Conservation (phyloP, 2,888 invertebrate species). For the Parascotia fuliginaria region DNA sequence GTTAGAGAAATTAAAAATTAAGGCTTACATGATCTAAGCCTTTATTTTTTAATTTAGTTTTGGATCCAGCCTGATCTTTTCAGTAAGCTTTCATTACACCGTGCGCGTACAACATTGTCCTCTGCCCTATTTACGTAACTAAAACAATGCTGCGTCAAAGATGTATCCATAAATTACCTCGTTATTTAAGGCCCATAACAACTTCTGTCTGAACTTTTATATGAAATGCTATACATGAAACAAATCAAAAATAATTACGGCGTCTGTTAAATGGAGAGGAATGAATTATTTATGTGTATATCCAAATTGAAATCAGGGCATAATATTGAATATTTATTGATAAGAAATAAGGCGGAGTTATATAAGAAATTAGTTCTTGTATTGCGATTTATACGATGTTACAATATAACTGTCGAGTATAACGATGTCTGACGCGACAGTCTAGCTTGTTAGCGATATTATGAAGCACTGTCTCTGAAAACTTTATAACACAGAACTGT, state of each 20-base stretch:
- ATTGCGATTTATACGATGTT: neutral
- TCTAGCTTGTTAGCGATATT: conserved; percentile 1
- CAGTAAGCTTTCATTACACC: too few species aligned
- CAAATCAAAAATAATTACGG: conserved; percentile 29
- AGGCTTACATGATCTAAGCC: too few species aligned
- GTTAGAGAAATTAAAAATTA: too few species aligned
- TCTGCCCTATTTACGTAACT: conserved; percentile 2
- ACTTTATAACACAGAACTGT: neutral
- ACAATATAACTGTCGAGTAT: conserved; percentile 6
- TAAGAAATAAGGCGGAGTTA: conserved; percentile 4
- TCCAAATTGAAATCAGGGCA: conserved; percentile 9
- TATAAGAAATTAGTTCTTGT: neutral
- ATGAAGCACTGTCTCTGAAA: neutral
- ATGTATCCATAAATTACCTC: conserved; percentile 9
- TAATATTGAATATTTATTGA: conserved; percentile 9
- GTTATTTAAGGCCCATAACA: conserved; percentile 21
- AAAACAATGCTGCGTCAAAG: conserved; percentile 7
- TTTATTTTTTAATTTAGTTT: too few species aligned
- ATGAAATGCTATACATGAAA: conserved; percentile 12
- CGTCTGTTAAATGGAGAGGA: conserved; percentile 13
- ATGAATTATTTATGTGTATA: conserved; percentile 12
- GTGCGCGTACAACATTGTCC: too few species aligned
- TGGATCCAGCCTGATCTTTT: too few species aligned
- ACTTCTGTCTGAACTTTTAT: conserved; percentile 30
- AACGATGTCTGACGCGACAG: conserved; percentile 5